Conservation (phyloP, 2,888 invertebrate species). For the Ochlodes sylvanus region DNA sequence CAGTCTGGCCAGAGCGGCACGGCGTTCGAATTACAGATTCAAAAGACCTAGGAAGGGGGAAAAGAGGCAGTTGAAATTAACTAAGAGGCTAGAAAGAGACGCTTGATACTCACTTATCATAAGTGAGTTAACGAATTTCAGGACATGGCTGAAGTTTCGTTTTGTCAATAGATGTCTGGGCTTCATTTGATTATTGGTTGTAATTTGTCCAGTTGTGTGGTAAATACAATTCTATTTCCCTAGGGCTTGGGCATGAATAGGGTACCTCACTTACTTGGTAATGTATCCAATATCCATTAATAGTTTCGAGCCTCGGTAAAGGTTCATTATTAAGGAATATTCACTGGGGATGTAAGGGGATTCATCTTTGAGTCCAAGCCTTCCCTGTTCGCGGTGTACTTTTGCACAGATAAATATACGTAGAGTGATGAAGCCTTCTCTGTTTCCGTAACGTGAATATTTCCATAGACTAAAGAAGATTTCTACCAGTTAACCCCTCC, state of each 20-base stretch:
- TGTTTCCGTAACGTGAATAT: too few species aligned
- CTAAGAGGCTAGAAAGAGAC: constrained; percentile 8
- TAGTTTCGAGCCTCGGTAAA: too few species aligned
- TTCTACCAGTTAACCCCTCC: too few species aligned
- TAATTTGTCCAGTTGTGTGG: background rate
- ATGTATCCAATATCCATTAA: too few species aligned
- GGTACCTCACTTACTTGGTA: too few species aligned
- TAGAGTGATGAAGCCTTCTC: too few species aligned
- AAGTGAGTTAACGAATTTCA: constrained; percentile 27
- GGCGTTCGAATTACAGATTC: constrained; percentile 27
- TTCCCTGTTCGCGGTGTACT: too few species aligned
- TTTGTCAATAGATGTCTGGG: constrained; percentile 17
- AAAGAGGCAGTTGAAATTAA: constrained; percentile 1
- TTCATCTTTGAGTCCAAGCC: too few species aligned
- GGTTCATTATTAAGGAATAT: too few species aligned
- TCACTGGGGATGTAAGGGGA: too few species aligned
- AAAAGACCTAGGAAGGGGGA: constrained; percentile 22
- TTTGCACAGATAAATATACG: too few species aligned
- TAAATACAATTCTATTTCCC: background rate
- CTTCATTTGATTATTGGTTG: constrained; percentile 22
- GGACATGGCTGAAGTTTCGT: constrained; percentile 18
- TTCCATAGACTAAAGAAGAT: too few species aligned
- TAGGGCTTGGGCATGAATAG: background rate
- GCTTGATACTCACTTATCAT: constrained; percentile 18
- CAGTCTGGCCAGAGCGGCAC: constrained; percentile 18